Evolutionary conservation across 2,888 invertebrate species (phyloP).

Genomic region (Pediacus dermestoides): DNA sequence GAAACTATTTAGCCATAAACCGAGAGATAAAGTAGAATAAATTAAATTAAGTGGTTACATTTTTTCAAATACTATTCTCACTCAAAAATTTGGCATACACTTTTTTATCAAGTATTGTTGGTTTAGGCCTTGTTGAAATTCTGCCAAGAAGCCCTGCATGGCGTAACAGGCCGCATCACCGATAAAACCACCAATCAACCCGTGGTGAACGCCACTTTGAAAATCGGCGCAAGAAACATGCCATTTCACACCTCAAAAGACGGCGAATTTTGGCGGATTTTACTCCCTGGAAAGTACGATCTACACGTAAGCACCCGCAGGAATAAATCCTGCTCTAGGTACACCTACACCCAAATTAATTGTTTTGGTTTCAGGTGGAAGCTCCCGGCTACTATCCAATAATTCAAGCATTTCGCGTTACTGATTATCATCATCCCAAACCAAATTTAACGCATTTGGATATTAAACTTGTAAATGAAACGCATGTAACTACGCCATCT

Average conservation of each 20-base stretch:
- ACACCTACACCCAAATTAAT: conserved; percentile 1
- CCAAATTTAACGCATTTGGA: conserved; percentile 13
- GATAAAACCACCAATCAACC: conserved; percentile 50
- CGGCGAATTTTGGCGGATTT: conserved; percentile 65
- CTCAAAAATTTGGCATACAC: not conserved
- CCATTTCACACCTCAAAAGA: conserved; percentile 54
- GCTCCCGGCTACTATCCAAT: conserved; percentile 26
- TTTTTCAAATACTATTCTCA: no score
- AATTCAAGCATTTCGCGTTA: conserved; percentile 15
- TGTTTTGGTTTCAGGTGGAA: conserved; percentile 20
- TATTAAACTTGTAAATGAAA: not conserved
- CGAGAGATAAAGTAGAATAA: no score
- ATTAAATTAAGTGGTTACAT: no score
- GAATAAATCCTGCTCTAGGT: conserved; percentile 5
- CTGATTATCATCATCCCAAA: conserved; percentile 4
- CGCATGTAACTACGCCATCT: conserved; percentile 10
- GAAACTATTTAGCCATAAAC: no score
- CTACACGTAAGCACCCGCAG: conserved; percentile 52
- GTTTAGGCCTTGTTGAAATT: conserved; percentile 55
- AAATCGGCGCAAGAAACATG: conserved; percentile 56
- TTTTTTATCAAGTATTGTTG: conserved; percentile 1
- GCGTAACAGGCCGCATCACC: conserved; percentile 59
- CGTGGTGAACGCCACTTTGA: conserved; percentile 52
- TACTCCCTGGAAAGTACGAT: conserved; percentile 59
- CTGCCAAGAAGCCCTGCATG: conserved; percentile 55